These are phyloP conservation scores for Elaeidobius kamerunicus DNA, from an alignment of 2,888 invertebrate genomes.

Conservation along the genomic window DNA sequence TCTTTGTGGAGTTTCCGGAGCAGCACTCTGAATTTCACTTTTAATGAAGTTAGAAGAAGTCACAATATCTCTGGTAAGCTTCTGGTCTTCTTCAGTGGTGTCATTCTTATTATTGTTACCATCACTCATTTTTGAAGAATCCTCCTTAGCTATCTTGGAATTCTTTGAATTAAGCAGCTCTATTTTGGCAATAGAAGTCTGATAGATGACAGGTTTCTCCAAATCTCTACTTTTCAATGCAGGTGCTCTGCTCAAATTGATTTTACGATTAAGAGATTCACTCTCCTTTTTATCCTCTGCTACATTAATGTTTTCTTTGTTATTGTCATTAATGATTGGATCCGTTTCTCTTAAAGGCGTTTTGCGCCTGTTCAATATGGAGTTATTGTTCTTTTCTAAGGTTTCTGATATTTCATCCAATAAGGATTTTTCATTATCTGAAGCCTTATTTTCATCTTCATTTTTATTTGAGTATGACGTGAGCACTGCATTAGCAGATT, in stretches of 20 bases:
- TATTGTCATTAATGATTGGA: constrained; percentile 34
- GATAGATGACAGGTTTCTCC: constrained; percentile 63
- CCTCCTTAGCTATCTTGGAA: constrained; percentile 38
- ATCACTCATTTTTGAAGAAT: constrained; percentile 12
- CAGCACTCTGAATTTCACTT: constrained; percentile 29
- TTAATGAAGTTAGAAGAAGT: constrained; percentile 34
- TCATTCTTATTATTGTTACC: constrained; percentile 32
- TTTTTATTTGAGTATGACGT: constrained; percentile 57
- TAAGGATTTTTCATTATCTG: constrained; percentile 61
- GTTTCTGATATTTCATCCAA: constrained; percentile 73
- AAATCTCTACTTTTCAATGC: constrained; percentile 62
- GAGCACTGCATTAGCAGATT: constrained; percentile 58
- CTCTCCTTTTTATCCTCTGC: constrained; percentile 24
- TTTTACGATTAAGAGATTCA: constrained; percentile 39
- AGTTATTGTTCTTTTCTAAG: constrained; percentile 62
- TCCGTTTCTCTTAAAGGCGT: constrained; percentile 41
- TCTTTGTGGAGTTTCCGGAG: not conserved
- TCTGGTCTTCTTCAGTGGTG: constrained; percentile 27
- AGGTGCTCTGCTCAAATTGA: constrained; percentile 54
- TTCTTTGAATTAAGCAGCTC: constrained; percentile 46
- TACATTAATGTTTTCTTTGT: constrained; percentile 47
- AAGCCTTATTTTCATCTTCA: constrained; percentile 42
- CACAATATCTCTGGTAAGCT: constrained; percentile 25
- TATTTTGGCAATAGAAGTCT: constrained; percentile 46
- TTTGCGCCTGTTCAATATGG: constrained; percentile 45